Conservation (phyloP, 2,797 vertebrate species). For the Numenius phaeopus region DNA sequence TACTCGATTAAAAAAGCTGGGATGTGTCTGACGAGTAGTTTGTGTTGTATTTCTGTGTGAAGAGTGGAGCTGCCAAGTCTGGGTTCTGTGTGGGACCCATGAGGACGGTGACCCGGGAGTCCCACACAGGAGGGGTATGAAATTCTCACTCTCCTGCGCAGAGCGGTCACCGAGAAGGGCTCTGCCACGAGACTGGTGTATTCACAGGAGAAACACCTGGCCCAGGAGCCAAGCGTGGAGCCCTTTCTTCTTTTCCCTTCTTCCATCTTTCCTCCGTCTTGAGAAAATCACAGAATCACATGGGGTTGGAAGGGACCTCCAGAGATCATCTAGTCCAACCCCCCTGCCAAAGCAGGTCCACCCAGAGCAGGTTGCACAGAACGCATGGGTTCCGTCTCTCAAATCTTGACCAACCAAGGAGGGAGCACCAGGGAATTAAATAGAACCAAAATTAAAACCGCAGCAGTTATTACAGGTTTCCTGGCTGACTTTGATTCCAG, state of each 20-base stretch:
- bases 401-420: background rate
- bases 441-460: background rate
- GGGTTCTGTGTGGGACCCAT: background rate
- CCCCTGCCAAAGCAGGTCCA: too few species aligned
- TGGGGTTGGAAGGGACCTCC: too few species aligned
- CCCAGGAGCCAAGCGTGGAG: background rate
- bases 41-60: rapidly evolving
- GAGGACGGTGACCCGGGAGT: background rate
- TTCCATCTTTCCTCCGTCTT: background rate
- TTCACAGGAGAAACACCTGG: background rate
- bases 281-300: background rate
- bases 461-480: background rate
- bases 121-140: rapidly evolving
- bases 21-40: background rate
- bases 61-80: background rate
- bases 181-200: background rate
- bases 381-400: background rate
- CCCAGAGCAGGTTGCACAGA: background rate
- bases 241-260: background rate
- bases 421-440: background rate
- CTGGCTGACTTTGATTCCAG: background rate
- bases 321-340: too few species aligned
- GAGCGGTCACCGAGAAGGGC: background rate
- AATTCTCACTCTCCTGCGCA: background rate
- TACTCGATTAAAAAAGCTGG: background rate